Conservation (phyloP, 2,113 vertebrate genomes). For the Lophura nycthemera region DNA sequence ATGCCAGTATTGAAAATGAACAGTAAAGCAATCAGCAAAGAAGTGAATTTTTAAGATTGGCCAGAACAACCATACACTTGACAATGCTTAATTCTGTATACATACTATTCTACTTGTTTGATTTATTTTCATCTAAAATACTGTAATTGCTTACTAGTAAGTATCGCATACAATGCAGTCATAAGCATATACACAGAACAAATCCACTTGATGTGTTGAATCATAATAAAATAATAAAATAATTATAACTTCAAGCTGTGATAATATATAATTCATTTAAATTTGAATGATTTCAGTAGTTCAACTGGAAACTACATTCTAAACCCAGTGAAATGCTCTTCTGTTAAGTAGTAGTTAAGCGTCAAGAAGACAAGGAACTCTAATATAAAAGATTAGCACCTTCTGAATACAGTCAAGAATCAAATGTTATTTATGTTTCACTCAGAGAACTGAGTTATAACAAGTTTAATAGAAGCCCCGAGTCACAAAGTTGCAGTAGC, state of each 20-base stretch:
- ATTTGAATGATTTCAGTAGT: neutral
- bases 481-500: neutral
- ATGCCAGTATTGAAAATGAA: neutral
- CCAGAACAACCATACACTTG: neutral
- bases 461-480: neutral
- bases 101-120: neutral
- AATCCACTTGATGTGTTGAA: neutral
- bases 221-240: neutral
- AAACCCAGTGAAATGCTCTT: neutral
- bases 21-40: neutral
- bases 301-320: neutral
- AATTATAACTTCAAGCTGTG: neutral
- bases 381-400: neutral
- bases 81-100: neutral
- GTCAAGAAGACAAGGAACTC: neutral
- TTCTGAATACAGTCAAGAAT: neutral
- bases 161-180: neutral
- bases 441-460: rapidly evolving
- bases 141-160: neutral
- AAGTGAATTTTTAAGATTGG: neutral
- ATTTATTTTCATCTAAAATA: neutral
- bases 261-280: neutral
- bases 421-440: neutral
- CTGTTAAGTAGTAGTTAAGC: neutral
- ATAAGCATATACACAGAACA: neutral